phyloP scores from a whole-genome alignment of 1,140 invertebrate species.

The Drosophila ohnishii region DNA sequence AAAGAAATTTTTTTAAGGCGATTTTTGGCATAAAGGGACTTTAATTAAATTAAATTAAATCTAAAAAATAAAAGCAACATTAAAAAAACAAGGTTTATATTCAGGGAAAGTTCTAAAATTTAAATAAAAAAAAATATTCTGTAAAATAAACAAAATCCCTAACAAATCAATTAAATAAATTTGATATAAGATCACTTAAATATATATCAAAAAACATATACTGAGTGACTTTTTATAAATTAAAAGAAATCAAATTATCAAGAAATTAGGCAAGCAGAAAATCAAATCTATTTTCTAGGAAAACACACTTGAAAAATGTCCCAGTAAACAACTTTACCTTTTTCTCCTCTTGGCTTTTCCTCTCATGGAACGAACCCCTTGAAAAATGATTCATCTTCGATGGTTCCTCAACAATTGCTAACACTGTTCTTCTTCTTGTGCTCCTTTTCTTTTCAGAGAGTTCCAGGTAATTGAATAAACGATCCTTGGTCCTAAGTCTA shows the following conservation, averaged over 20 bases:
- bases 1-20: too few relatives aligned
- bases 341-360: not conserved
- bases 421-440: not conserved
- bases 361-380: slow-evolving; percentile 1
- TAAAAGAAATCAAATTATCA: not conserved
- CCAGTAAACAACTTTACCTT: not conserved
- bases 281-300: not conserved
- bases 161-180: too few relatives aligned
- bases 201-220: too few relatives aligned
- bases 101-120: too few relatives aligned
- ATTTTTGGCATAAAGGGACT: too few relatives aligned
- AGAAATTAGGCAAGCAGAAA: not conserved
- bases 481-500: slow-evolving; percentile 49
- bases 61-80: too few relatives aligned
- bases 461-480: slow-evolving; percentile 54
- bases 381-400: slow-evolving; percentile 11
- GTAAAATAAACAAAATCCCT: too few relatives aligned
- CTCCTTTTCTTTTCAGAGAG: slow-evolving; percentile 5
- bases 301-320: slow-evolving; percentile 12
- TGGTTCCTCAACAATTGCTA: not conserved
- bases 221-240: too few relatives aligned
- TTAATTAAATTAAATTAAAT: too few relatives aligned
- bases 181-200: too few relatives aligned
- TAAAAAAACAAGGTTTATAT: too few relatives aligned
- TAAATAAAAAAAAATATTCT: too few relatives aligned